A percentile compares a stretch with the other conserved stretches of the same genome.
These are phyloP conservation scores for Hirtodrosophila trivittata DNA, from an alignment of 2,888 invertebrate genomes.

Conservation along the genomic window DNA sequence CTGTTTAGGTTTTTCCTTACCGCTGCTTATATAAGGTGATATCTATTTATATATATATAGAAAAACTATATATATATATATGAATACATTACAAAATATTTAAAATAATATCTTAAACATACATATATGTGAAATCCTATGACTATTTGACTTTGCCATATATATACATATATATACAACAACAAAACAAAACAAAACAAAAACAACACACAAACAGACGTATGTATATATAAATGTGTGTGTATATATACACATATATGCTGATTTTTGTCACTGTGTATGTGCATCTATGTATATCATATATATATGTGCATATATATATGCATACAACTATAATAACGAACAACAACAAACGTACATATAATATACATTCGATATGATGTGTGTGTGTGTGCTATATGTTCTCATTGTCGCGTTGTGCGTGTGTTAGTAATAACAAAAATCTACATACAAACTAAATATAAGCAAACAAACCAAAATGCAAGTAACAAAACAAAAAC, in stretches of 20 bases:
- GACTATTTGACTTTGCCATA: slow-evolving; percentile 76
- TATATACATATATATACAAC: slow-evolving; percentile 38
- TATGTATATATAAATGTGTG: slow-evolving; percentile 13
- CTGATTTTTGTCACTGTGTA: slow-evolving; percentile 12
- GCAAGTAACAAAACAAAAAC: slow-evolving; percentile 21
- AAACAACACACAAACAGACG: too few relatives aligned
- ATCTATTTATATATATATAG: slow-evolving; percentile 65
- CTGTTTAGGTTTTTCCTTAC: slow-evolving; percentile 72
- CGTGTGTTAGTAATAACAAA: slow-evolving; percentile 35
- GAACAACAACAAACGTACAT: slow-evolving; percentile 10
- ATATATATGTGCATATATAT: too few relatives aligned
- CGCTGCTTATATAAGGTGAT: slow-evolving; percentile 76
- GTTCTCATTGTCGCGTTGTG: slow-evolving; percentile 50
- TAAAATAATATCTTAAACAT: slow-evolving; percentile 60
- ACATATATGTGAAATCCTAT: slow-evolving; percentile 72
- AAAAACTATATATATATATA: slow-evolving; percentile 26
- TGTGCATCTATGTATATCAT: too few relatives aligned
- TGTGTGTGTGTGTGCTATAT: slow-evolving; percentile 13
- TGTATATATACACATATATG: slow-evolving; percentile 22
- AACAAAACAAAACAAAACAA: too few relatives aligned
- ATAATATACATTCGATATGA: slow-evolving; percentile 7
- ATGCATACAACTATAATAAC: slow-evolving; percentile 11
- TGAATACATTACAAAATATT: slow-evolving; percentile 23
- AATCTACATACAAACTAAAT: slow-evolving; percentile 59
- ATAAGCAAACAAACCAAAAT: slow-evolving; percentile 62